Conservation (phyloP, 2,113 vertebrate species). For the Crotalus helleri region DNA sequence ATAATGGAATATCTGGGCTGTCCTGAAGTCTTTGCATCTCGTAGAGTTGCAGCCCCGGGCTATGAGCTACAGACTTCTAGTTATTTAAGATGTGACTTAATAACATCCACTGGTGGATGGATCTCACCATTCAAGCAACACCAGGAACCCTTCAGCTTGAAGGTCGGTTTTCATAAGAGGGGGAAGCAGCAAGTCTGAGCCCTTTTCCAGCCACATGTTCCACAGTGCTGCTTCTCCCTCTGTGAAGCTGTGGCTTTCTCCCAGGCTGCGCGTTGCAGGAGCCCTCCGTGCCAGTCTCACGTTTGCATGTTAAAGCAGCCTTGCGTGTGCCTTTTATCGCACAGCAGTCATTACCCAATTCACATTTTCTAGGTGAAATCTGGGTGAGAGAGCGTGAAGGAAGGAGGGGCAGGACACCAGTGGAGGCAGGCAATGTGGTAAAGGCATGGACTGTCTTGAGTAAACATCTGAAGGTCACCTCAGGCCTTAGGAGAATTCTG, state of each 20-base stretch:
- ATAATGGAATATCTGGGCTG: not conserved
- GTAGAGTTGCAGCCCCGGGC: not conserved
- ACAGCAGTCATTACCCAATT: too few relatives aligned
- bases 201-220: not conserved
- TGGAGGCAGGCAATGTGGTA: not conserved
- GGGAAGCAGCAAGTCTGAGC: not conserved
- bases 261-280: not conserved
- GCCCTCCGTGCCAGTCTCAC: not conserved
- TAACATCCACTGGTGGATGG: not conserved
- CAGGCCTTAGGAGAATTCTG: not conserved
- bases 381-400: not conserved
- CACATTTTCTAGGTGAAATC: not conserved
- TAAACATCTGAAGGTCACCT: not conserved
- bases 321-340: not conserved
- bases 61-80: not conserved
- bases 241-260: not conserved
- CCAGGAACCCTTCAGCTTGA: not conserved
- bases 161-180: accelerated
- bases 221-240: not conserved
- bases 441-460: not conserved
- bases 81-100: not conserved
- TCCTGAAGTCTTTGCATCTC: not conserved
- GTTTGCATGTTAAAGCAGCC: not conserved
- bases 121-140: not conserved
- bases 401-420: not conserved